Evolutionary conservation across 2,113 vertebrate species (phyloP).

Genomic region (Brachypodius melanocephalos): DNA sequence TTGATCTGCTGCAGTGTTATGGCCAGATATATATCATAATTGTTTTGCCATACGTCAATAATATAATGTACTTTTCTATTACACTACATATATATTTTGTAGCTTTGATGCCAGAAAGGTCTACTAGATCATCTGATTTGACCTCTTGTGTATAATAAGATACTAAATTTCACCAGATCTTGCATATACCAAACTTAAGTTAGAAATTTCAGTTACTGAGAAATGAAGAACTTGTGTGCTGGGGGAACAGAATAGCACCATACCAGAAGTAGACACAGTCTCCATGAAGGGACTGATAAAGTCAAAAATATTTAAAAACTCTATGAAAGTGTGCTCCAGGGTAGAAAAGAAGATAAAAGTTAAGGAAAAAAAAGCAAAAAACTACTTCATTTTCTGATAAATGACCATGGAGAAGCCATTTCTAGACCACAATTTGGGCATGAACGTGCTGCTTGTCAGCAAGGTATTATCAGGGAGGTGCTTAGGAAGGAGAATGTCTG

Average conservation of each 20-base stretch:
- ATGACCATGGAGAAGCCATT: neutral
- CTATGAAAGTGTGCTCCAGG: neutral
- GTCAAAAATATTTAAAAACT: neutral
- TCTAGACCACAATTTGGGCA: neutral
- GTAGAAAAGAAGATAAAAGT: neutral
- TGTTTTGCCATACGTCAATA: slow-evolving; percentile 6
- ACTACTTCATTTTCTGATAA: neutral
- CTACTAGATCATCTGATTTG: slow-evolving; percentile 6
- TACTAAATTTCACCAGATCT: neutral
- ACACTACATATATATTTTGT: neutral
- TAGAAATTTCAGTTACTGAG: neutral
- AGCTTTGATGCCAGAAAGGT: neutral
- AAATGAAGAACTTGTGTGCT: neutral
- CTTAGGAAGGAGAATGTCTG: neutral
- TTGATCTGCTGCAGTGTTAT: neutral
- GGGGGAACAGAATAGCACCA: neutral
- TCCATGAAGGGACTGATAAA: neutral
- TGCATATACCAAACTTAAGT: neutral
- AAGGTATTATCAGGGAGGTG: neutral
- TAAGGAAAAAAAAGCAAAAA: neutral
- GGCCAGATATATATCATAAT: neutral
- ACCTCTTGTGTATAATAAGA: neutral
- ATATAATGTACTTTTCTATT: neutral
- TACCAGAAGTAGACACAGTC: neutral
- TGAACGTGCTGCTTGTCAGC: neutral